Conservation (phyloP, 2,888 invertebrate species). For the Sminthurides aquaticus region DNA sequence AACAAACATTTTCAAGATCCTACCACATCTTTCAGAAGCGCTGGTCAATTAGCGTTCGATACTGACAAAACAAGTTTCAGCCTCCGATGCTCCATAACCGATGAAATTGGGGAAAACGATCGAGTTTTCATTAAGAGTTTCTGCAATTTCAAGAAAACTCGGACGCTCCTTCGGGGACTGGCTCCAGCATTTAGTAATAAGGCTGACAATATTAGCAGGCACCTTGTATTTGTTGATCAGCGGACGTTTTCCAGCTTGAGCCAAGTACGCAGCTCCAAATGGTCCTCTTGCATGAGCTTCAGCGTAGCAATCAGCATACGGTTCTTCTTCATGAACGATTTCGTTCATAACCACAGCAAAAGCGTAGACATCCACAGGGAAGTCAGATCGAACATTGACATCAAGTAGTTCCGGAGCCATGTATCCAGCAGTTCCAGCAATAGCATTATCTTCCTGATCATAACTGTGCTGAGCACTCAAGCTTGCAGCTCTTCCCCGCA, state of each 20-base stretch:
- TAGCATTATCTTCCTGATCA: conserved; percentile 12
- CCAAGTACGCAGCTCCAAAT: conserved; percentile 23
- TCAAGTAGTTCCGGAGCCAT: conserved; percentile 26
- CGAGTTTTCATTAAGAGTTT: background rate
- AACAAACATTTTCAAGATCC: too few species aligned
- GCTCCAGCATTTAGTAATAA: conserved; percentile 21
- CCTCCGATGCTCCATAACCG: too few species aligned
- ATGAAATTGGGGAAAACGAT: background rate
- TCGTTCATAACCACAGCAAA: conserved; percentile 25
- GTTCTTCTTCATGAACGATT: conserved; percentile 25
- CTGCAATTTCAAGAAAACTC: background rate
- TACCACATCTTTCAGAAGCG: too few species aligned
- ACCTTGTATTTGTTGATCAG: conserved; percentile 3
- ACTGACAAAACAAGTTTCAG: too few species aligned
- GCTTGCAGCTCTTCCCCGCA: conserved; percentile 19
- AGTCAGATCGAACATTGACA: background rate
- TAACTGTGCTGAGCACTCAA: background rate
- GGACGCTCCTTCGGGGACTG: background rate
- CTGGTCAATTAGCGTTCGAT: too few species aligned
- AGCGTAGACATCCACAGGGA: conserved; percentile 17
- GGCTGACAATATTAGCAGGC: background rate
- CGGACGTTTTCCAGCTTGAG: conserved; percentile 21
- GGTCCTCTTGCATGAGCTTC: conserved; percentile 13
- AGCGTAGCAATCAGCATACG: conserved; percentile 14
- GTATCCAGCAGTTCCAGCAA: conserved; percentile 24